A percentile compares a stretch with the other conserved stretches of the same genome.
Conservation (phyloP, 2,888 invertebrate genomes). For the Coremacera marginata region DNA sequence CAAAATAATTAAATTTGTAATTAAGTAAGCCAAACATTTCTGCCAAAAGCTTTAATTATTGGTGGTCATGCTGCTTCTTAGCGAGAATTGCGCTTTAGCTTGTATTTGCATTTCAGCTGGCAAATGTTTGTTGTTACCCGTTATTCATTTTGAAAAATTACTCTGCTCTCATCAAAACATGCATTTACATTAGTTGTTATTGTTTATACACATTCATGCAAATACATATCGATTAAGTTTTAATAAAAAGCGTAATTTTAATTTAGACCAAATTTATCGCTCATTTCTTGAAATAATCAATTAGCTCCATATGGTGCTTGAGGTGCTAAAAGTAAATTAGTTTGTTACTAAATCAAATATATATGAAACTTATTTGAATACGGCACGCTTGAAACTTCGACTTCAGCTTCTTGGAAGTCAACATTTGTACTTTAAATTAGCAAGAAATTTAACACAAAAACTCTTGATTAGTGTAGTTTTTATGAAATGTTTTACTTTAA, state of each 20-base stretch:
- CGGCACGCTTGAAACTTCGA: no score
- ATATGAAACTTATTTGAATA: no score
- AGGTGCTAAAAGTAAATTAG: not conserved
- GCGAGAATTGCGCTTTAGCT: constrained; percentile 12
- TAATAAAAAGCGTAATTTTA: not conserved
- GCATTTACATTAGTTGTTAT: not conserved
- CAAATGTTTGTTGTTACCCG: not conserved
- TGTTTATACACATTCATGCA: not conserved
- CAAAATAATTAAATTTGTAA: not conserved
- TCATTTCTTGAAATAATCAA: not conserved
- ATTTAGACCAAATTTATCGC: not conserved
- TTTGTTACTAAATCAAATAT: not conserved
- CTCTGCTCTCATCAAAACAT: constrained; percentile 2
- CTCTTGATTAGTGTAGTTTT: no score
- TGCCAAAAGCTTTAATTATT: not conserved
- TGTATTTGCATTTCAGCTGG: not conserved
- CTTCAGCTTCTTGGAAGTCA: no score
- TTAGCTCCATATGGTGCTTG: not conserved
- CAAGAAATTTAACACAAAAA: no score
- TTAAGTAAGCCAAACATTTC: not conserved
- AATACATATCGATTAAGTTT: not conserved
- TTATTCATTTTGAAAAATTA: not conserved
- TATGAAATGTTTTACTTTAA: not conserved
- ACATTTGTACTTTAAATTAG: no score
- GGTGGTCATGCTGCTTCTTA: constrained; percentile 27